A percentile compares a stretch with the other conserved stretches of the same genome.
phyloP scores from a whole-genome alignment of 1,140 invertebrate genomes.

The Oreohelix idahoensis region DNA sequence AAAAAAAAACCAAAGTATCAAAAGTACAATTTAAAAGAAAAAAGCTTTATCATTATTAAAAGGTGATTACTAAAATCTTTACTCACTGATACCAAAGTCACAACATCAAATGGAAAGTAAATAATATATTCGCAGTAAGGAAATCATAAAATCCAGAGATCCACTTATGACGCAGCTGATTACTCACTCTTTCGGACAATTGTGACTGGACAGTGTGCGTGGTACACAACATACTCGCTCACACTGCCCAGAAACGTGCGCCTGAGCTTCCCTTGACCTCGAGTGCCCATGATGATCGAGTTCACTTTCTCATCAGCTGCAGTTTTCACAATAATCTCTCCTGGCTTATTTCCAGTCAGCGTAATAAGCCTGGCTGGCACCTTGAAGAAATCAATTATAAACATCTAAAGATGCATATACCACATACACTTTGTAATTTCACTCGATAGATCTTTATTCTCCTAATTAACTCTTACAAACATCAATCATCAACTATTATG shows the following conservation, averaged over 20 bases:
- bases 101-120: too few relatives aligned
- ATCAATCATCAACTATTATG: too few relatives aligned
- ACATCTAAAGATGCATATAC: neutral
- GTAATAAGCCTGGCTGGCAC: slow-evolving; percentile 40
- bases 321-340: slow-evolving; percentile 42
- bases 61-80: too few relatives aligned
- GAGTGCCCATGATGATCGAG: slow-evolving; percentile 44
- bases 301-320: slow-evolving; percentile 28
- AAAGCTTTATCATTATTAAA: too few relatives aligned
- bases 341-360: slow-evolving; percentile 34
- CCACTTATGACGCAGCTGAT: neutral
- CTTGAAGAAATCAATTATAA: slow-evolving; percentile 28
- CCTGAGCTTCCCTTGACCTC: slow-evolving; percentile 45
- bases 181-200: slow-evolving; percentile 26
- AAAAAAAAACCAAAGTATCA: too few relatives aligned
- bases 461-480: too few relatives aligned
- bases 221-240: slow-evolving; percentile 52
- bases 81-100: too few relatives aligned
- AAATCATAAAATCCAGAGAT: neutral
- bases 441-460: too few relatives aligned
- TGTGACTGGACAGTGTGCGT: slow-evolving; percentile 42
- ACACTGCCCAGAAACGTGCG: slow-evolving; percentile 51
- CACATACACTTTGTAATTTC: too few relatives aligned
- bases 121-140: too few relatives aligned
- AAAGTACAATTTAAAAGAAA: too few relatives aligned